Evolutionary conservation across 1,140 invertebrate species (phyloP).

Genomic region (Drosophila sulfurigaster): DNA sequence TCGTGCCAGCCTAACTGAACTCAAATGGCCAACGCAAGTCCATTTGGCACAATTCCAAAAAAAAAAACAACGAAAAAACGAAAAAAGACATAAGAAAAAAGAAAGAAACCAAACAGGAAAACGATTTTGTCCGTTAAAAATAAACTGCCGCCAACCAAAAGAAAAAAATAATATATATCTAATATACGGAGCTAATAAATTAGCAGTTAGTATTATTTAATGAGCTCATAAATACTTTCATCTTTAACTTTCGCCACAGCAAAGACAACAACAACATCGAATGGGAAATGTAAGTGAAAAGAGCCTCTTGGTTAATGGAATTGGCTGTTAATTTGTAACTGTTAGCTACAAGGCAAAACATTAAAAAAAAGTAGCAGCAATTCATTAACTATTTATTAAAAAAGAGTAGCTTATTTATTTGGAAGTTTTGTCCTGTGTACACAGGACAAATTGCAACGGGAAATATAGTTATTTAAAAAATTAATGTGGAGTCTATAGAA

Average conservation of each 20-base stretch:
- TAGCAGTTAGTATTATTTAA: conserved; percentile 20
- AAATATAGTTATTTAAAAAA: too few species aligned
- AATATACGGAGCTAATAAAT: conserved; percentile 22
- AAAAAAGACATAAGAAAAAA: not conserved
- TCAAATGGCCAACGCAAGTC: not conserved
- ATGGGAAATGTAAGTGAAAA: not conserved
- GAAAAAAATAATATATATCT: not conserved
- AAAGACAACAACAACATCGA: not conserved
- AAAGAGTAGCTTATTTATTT: too few species aligned
- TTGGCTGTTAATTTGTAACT: too few species aligned
- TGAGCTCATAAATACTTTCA: conserved; percentile 18
- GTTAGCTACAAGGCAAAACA: too few species aligned
- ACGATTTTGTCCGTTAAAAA: conserved; percentile 14
- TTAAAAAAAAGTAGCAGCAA: not conserved
- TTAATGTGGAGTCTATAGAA: too few species aligned
- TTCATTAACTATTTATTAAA: not conserved
- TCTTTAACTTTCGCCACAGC: not conserved
- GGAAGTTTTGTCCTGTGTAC: too few species aligned
- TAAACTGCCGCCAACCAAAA: not conserved
- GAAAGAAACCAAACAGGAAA: too few species aligned
- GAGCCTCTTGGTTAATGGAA: not conserved
- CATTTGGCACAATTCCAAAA: conserved; percentile 19
- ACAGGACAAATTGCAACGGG: too few species aligned
- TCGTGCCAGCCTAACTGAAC: conserved; percentile 8
- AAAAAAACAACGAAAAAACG: not conserved